Base-by-base conservation (phyloP, 1,140 invertebrate species). In the Orius laevigatus region DNA sequence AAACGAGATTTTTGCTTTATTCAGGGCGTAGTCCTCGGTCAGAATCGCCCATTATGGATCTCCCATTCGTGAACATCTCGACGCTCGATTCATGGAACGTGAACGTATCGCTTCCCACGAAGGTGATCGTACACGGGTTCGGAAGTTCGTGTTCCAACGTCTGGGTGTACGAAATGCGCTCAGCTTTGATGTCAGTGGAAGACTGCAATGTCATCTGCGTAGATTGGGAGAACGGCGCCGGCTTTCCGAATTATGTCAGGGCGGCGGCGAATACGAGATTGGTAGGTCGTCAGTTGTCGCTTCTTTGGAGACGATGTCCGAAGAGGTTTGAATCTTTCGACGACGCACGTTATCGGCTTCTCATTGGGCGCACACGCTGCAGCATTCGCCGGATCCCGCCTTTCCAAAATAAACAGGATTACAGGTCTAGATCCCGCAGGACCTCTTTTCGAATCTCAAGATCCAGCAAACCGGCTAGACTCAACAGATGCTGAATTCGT, bases 111-210 rank as follows among this genome's bases (percentile, higher is more conserved):
- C 54, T 59, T 4, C 61, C 68, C 0, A 67, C 69, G 32, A 77
- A 76, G 63, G 46, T 97, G 16, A 84, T 96, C 50, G 85, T 94
- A 0, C 92, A 97, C 58, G 92, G 92, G 3, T 97, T 95, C 59
- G 85, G 89, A 1, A 88, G 86, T 39, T 84, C 81, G 56, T 92
- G 89, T 58, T 76, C 80, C 14, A 79, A 85, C 53, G 76, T 87
- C 8, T 95, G 91, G 91, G 85, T 94, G 0, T 83, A 86, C 58
- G 86, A 92, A 60, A 92, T 95, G 84, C 73, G 85, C 34, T 80
- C 82, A 14, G 86, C 86, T 9, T 69, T 94, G 1, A 83, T 92
- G 76, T 78, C 81, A 14, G 81, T 87, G 60, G 83, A 83, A 66
- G 80, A 89, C 57, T 78, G 81, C 53, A 91, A 91, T 60, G 78